Evolutionary conservation across 1,140 invertebrate genomes (phyloP), one percentile per base, ranked within the genome.

Genomic region (Whitmania pigra): DNA sequence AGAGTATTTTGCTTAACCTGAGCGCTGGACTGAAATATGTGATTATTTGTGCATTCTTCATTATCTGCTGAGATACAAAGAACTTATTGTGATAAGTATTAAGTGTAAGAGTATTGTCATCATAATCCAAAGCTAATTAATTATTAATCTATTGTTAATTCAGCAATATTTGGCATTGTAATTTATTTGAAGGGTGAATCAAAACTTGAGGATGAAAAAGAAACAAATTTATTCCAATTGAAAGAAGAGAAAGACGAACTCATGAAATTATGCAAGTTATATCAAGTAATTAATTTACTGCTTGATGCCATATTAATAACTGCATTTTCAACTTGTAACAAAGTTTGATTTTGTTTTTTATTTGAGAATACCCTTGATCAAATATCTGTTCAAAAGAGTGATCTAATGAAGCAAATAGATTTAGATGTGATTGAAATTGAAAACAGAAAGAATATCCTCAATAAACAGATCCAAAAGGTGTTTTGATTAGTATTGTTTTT

Each of bases 121-220:
- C 43, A 49, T 11, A 49, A 49, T 49, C 43, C 15, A 17, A 15
- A 49, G 43, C 15, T 15, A 17, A 15, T 49, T 49, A 15, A 17
- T 49, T 49, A 17, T 11, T 49, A 17, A 1, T 49, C 43, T 49
- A 49, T 49, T 49, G 43, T 17, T 49, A 49, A 49, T 17, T 17
- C 43, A 49, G 43, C 43, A 49, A 5, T 49, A 49, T 49, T 11
- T 15, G 15, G 43, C 43, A 25, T 63, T 63, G 22, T n/a, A 63
- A 63, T 31, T 4, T 18, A 11, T 25, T 63, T 63, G 29, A 63
- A 63, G 57, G 57, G 57, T 31, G 57, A 63, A 63, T 63, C 57
- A 31, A 63, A 63, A 63, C 22, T 25, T 63, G 57, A 63, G 18
- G 57, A 63, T 25, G 57, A 63, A 63, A 63, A 31, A 15, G 57